These are phyloP conservation scores for Cromileptes altivelis DNA, from an alignment of 2,113 vertebrate species.

Conservation along the genomic window DNA sequence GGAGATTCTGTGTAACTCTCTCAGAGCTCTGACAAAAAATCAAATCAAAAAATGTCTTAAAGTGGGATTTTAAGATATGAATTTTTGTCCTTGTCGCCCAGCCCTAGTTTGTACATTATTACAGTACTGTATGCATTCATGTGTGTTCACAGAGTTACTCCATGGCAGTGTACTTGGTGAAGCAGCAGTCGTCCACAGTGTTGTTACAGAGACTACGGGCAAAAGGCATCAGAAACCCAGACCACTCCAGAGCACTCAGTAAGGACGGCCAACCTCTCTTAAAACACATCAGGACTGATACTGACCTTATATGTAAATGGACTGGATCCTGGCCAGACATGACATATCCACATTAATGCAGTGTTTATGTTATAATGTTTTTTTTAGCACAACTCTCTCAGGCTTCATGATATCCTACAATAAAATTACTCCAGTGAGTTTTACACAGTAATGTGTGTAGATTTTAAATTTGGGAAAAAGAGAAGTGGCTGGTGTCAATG, in stretches of 20 bases:
- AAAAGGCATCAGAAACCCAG: conserved; percentile 98
- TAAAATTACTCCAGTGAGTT: too few species aligned
- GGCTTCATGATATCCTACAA: background rate
- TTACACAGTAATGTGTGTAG: too few species aligned
- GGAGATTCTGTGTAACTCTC: background rate
- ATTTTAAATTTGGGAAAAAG: too few species aligned
- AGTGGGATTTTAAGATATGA: background rate
- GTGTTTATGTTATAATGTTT: background rate
- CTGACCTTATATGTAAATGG: background rate
- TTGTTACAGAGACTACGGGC: conserved; percentile 95
- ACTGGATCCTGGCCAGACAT: background rate
- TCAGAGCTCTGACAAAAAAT: background rate
- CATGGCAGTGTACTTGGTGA: conserved; percentile 98
- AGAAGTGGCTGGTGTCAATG: too few species aligned
- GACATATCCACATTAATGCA: background rate
- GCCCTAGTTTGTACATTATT: background rate
- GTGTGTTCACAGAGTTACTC: conserved; percentile 92
- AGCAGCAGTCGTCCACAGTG: conserved; percentile 96
- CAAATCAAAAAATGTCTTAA: background rate
- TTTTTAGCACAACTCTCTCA: background rate
- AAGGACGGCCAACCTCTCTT: conserved; percentile 63
- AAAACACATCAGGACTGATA: background rate
- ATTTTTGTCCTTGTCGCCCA: too few species aligned
- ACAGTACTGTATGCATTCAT: background rate
- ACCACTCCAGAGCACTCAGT: conserved; percentile 99